A percentile compares a stretch with the other conserved stretches of the same genome.
Conservation (phyloP, 2,888 invertebrate genomes). For the Caprella mutica region DNA sequence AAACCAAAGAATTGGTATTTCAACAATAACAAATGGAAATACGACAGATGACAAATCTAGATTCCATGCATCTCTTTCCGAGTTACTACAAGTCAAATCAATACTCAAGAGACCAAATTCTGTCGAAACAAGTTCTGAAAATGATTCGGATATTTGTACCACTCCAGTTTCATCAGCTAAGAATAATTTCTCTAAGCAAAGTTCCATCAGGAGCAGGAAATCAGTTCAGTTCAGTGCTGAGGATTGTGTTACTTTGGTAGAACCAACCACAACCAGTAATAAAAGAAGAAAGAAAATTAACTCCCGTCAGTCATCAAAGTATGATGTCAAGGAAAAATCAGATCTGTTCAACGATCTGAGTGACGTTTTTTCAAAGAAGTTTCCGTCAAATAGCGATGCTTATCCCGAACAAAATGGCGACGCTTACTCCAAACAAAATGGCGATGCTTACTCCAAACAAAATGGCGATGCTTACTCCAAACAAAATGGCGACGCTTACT, state of each 20-base stretch:
- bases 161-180: conserved; percentile 21
- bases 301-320: conserved; percentile 13
- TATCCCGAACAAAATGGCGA: too few species aligned
- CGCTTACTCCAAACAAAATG: too few species aligned
- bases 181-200: conserved; percentile 21
- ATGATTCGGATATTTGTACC: conserved; percentile 32
- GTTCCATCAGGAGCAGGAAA: conserved; percentile 22
- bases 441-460: too few species aligned
- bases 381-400: too few species aligned
- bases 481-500: too few species aligned
- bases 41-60: conserved; percentile 15
- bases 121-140: conserved; percentile 34
- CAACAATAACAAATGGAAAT: conserved; percentile 10
- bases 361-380: conserved; percentile 23
- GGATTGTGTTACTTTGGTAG: background rate
- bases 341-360: conserved; percentile 22
- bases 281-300: conserved; percentile 23
- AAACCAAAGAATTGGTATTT: conserved; percentile 12
- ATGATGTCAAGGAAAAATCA: conserved; percentile 18
- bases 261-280: conserved; percentile 12
- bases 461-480: too few species aligned
- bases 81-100: conserved; percentile 42
- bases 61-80: conserved; percentile 24
- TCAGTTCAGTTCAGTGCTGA: conserved; percentile 23
- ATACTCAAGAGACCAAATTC: conserved; percentile 47